Percentiles rank a stretch among this genome's conserved stretches.
These are phyloP conservation scores for Colinus virginianus DNA, from an alignment of 2,113 vertebrate genomes.

Conservation along the genomic window DNA sequence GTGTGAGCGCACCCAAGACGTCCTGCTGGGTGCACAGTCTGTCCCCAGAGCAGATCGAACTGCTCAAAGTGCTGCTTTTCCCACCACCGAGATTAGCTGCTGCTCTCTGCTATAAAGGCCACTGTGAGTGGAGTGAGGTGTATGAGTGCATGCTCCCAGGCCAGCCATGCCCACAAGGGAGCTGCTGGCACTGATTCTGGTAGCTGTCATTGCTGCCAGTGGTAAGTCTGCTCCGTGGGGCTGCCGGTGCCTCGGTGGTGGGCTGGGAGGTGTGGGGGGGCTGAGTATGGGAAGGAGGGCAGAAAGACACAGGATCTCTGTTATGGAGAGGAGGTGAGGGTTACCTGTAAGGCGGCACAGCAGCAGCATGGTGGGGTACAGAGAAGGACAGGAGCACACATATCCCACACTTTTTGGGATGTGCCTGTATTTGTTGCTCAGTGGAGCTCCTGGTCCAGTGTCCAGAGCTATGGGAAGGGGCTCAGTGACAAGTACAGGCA, in stretches of 20 bases:
- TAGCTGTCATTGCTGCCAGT: rapidly evolving
- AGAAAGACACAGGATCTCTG: background rate
- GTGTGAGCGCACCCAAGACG: background rate
- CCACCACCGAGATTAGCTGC: constrained; percentile 25
- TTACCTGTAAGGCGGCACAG: background rate
- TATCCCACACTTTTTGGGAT: rapidly evolving
- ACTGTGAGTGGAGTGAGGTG: rapidly evolving
- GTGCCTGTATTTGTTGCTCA: background rate
- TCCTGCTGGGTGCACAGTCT: background rate
- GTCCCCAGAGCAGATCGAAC: background rate
- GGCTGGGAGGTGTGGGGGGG: background rate
- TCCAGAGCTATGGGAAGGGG: background rate
- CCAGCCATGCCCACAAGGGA: background rate
- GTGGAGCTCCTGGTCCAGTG: background rate
- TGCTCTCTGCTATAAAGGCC: constrained; percentile 18
- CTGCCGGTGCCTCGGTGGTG: rapidly evolving
- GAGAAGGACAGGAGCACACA: background rate
- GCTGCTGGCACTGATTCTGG: background rate
- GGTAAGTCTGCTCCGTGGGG: constrained; percentile 14
- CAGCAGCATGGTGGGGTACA: rapidly evolving
- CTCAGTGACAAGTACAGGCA: background rate
- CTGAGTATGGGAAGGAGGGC: background rate
- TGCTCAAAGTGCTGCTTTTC: constrained; percentile 37
- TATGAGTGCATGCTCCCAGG: rapidly evolving
- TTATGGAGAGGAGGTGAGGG: background rate